phyloP scores from a whole-genome alignment of 1,140 invertebrate species.

The Episyrphus balteatus region DNA sequence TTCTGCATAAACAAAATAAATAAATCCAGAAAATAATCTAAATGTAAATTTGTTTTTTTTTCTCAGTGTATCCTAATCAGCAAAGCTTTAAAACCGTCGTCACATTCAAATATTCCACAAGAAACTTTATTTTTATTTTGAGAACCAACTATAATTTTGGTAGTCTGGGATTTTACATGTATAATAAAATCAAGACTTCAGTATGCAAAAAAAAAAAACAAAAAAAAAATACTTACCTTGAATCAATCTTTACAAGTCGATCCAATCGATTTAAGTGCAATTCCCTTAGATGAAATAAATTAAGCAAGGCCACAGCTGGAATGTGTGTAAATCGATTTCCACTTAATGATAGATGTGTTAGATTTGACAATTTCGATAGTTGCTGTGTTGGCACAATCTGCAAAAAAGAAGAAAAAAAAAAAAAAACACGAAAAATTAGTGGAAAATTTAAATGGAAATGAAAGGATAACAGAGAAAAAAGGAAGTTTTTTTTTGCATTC shows the following conservation, averaged over 20 bases:
- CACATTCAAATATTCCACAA: no score
- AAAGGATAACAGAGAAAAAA: constrained; percentile 9
- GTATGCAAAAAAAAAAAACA: no score
- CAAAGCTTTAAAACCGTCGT: no score
- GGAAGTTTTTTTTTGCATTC: constrained; percentile 5
- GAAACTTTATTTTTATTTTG: no score
- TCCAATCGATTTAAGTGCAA: constrained; percentile 58
- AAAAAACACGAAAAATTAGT: constrained; percentile 1
- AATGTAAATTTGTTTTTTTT: no score
- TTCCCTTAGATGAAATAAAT: constrained; percentile 62
- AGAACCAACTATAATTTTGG: no score
- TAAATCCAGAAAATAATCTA: no score
- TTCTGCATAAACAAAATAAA: no score
- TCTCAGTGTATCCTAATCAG: no score
- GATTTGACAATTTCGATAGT: constrained; percentile 59
- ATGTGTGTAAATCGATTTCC: constrained; percentile 62
- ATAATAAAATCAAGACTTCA: no score
- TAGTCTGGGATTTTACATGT: no score
- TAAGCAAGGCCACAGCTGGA: constrained; percentile 63
- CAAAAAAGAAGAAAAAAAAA: constrained; percentile 10
- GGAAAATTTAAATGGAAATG: background rate
- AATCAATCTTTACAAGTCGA: constrained; percentile 53
- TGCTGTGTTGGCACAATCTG: constrained; percentile 57
- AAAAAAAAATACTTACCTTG: constrained; percentile 39
- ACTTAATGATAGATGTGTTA: constrained; percentile 59